Base-by-base conservation (phyloP, 2,888 invertebrate species). In the Apodemia mormo region DNA sequence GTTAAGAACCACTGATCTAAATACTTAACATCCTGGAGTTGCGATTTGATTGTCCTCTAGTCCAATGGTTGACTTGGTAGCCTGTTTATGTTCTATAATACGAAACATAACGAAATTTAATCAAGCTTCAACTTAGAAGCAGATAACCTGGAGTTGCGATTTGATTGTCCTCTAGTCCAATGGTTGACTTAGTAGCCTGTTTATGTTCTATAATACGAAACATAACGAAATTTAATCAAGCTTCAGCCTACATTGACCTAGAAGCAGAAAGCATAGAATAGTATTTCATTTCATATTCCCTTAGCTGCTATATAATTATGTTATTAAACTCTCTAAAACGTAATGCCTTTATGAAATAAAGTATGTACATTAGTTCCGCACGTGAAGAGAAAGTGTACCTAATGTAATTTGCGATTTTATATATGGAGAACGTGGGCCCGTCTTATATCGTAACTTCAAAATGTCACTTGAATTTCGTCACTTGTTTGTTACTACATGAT, bases 331-430 rank as follows among this genome's bases (percentile, higher is more conserved):
- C 61, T 64, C 33, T 64, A 14, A 64, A 33, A 64, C 33, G 30
- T 33, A 64, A 64, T 64, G 61, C 33, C 14, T 64, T 64, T 64
- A n/a, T 64, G 61, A 64, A 37, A 64, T 33, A 33, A 64, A 64
- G 52, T 22, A 22, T 8, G 33, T 64, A 43, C 61, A 65, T 52
- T 68, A 76, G 75, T 79, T 78, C 77, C 77, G 79, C 76, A 78
- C 77, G 77, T 79, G 74, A 75, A 80, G 85, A 80, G 87, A 87
- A 87, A 86, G 87, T 86, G 81, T 78, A 78, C 80, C 78, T 78
- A 83, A 81, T 78, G 76, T 80, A 79, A 76, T 77, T 76, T 79
- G 75, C 72, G 71, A 71, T 73, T 72, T 76, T 76, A 73, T 74
- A 73, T 73, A 68, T 72, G 66, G 70, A 73, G 70, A 74, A 71